phyloP scores from a whole-genome alignment of 2,113 vertebrate species.

The Pseudorhombus dupliciocellatus region DNA sequence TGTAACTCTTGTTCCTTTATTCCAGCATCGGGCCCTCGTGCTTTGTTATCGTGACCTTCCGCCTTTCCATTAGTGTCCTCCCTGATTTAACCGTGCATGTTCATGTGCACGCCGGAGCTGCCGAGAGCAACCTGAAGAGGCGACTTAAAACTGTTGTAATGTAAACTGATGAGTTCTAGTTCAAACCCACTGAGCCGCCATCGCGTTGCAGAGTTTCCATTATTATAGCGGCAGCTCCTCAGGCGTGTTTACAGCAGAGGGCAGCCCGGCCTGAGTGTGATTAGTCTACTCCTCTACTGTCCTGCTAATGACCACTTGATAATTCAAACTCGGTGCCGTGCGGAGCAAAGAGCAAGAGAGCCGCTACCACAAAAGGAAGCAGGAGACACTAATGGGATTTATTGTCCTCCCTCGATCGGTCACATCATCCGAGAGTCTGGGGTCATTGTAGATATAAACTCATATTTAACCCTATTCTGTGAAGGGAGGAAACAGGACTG shows the following conservation, averaged over 20 bases:
- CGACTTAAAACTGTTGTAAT: conserved; percentile 85
- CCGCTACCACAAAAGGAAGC: conserved; percentile 43
- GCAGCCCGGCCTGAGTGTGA: conserved; percentile 67
- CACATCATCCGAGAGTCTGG: not conserved
- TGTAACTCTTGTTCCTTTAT: too few species aligned
- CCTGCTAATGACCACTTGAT: conserved; percentile 70
- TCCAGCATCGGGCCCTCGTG: conserved; percentile 82
- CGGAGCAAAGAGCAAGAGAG: conserved; percentile 8
- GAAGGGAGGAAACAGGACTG: too few species aligned
- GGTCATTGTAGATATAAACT: not conserved
- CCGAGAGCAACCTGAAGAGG: conserved; percentile 79
- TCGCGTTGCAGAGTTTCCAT: conserved; percentile 73
- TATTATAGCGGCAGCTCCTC: conserved; percentile 65
- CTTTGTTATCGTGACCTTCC: conserved; percentile 97
- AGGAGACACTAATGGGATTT: not conserved
- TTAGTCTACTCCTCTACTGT: conserved; percentile 68
- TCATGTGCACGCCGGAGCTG: conserved; percentile 83
- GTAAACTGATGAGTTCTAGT: conserved; percentile 72
- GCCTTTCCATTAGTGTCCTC: conserved; percentile 93
- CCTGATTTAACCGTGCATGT: conserved; percentile 87
- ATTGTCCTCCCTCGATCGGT: not conserved
- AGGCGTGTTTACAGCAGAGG: conserved; percentile 70
- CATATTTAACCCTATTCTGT: too few species aligned
- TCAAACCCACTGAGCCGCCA: conserved; percentile 66
- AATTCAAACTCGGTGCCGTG: conserved; percentile 28